These are phyloP conservation scores for Elephas maximus DNA, from an alignment of 2,113 vertebrate species.

Conservation along the genomic window DNA sequence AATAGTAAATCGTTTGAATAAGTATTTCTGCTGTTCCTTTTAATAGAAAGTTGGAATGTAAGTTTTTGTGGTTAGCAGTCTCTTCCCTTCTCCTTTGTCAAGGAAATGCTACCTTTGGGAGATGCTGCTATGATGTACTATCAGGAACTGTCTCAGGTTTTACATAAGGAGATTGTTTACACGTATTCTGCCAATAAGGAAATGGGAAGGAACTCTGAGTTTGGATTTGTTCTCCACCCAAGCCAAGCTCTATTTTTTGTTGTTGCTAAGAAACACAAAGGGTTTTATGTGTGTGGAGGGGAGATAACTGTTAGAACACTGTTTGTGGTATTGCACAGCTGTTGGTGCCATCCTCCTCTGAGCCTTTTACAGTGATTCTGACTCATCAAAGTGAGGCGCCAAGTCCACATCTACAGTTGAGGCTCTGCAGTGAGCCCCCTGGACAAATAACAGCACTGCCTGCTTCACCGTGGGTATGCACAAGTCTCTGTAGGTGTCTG, in stretches of 20 bases:
- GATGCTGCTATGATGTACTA: neutral
- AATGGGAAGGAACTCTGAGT: conserved; percentile 71
- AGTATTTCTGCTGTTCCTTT: conserved; percentile 3
- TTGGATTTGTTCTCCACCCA: conserved; percentile 75
- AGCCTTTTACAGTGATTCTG: neutral
- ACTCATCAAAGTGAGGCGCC: neutral
- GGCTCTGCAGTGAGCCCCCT: neutral
- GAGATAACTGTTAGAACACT: conserved; percentile 12
- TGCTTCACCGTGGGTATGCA: neutral
- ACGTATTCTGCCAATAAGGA: conserved; percentile 70
- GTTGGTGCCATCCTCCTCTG: neutral
- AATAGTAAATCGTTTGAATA: neutral
- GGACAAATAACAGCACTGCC: too few species aligned
- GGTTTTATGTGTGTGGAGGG: conserved; percentile 23
- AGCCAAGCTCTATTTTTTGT: conserved; percentile 50
- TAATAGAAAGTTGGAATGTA: neutral
- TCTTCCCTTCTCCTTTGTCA: neutral
- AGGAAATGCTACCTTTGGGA: neutral
- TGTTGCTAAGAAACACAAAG: conserved; percentile 66
- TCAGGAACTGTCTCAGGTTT: neutral
- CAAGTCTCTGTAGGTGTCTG: neutral
- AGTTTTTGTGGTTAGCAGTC: neutral
- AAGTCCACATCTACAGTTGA: neutral
- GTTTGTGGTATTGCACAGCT: neutral
- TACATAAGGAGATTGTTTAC: conserved; percentile 64